phyloP scores from a whole-genome alignment of 2,113 vertebrate genomes.

The Pelmatolapia mariae region DNA sequence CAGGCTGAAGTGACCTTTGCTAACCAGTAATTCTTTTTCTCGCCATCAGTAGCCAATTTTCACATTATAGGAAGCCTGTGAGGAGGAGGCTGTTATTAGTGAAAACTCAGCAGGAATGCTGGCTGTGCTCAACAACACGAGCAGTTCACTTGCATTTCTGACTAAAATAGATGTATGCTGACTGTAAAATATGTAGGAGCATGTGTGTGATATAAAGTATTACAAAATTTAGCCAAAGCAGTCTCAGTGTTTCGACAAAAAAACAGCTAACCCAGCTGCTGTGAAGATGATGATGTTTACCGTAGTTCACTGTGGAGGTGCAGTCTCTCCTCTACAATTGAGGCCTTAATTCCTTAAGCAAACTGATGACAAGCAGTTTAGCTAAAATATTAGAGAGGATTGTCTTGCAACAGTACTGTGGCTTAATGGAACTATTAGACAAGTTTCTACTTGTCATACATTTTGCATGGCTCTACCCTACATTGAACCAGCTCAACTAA shows the following conservation, averaged over 20 bases:
- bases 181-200: not conserved
- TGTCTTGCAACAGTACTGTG: not conserved
- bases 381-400: not conserved
- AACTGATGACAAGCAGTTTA: not conserved
- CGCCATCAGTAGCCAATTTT: not conserved
- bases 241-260: not conserved
- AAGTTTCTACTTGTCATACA: not conserved
- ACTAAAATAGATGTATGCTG: not conserved
- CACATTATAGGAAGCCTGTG: not conserved
- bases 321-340: not conserved
- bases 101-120: not conserved
- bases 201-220: not conserved
- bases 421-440: not conserved
- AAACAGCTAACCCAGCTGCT: not conserved
- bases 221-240: not conserved
- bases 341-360: not conserved
- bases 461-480: not conserved
- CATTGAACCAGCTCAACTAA: not conserved
- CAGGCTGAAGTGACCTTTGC: not conserved
- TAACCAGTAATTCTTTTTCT: not conserved
- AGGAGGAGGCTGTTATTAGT: not conserved
- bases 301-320: not conserved
- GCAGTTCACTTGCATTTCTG: not conserved
- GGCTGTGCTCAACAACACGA: not conserved
- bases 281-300: not conserved